Percentiles rank a stretch among this genome's conserved stretches.
Evolutionary conservation across 2,888 invertebrate genomes (phyloP).

Genomic region (Temnothorax rugatulus): DNA sequence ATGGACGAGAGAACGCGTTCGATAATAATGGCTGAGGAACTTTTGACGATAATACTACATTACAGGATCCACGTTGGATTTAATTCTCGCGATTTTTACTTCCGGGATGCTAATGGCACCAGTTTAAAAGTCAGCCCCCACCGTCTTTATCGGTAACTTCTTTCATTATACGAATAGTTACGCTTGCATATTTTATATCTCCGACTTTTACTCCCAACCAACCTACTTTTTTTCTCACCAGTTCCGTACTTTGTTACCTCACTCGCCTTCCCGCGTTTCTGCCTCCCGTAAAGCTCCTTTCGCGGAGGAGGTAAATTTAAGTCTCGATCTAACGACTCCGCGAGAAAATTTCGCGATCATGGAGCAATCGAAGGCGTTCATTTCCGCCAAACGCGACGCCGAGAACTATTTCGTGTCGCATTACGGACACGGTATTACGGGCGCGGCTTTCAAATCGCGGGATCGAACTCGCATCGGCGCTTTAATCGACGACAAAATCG

Average conservation of each 20-base stretch:
- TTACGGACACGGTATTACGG: conserved; percentile 22
- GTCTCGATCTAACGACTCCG: conserved; percentile 37
- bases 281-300: conserved; percentile 13
- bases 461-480: conserved; percentile 36
- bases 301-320: conserved; percentile 24
- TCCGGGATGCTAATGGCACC: conserved; percentile 53
- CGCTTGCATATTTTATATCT: conserved; percentile 64
- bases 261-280: conserved; percentile 37
- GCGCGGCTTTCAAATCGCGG: conserved; percentile 38
- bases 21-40: conserved; percentile 46
- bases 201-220: conserved; percentile 57
- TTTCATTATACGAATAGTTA: conserved; percentile 66
- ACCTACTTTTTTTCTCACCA: conserved; percentile 56
- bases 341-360: conserved; percentile 26
- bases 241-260: conserved; percentile 61
- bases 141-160: conserved; percentile 44
- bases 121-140: conserved; percentile 54
- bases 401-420: conserved; percentile 32
- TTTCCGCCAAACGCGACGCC: conserved; percentile 22
- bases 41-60: conserved; percentile 59
- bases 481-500: conserved; percentile 66
- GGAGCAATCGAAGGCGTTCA: conserved; percentile 43
- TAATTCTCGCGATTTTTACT: conserved; percentile 55
- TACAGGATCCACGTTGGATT: conserved; percentile 59
- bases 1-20: conserved; percentile 7